These are phyloP conservation scores for Chironomus tentans DNA, from an alignment of 2,888 invertebrate genomes.

Conservation along the genomic window DNA sequence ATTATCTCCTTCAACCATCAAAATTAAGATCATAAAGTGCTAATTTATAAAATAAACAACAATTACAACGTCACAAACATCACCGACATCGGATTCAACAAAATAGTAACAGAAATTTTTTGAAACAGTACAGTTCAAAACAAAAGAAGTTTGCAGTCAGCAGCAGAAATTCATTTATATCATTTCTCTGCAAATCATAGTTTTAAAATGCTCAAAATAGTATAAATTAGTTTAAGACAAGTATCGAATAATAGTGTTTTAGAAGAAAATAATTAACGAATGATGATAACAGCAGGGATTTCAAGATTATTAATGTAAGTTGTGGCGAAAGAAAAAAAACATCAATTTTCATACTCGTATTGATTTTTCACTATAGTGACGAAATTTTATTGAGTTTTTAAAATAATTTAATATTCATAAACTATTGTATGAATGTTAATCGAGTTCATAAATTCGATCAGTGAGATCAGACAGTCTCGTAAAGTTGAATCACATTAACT, in stretches of 20 bases:
- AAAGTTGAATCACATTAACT: background rate
- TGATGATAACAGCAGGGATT: conserved; percentile 9
- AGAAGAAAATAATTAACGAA: background rate
- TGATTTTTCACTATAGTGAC: background rate
- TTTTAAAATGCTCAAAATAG: conserved; percentile 5
- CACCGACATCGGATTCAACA: background rate
- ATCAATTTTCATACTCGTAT: background rate
- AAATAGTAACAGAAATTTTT: background rate
- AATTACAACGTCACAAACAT: background rate
- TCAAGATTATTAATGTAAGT: conserved; percentile 13
- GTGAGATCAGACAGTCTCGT: too few species aligned
- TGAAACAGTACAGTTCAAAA: background rate
- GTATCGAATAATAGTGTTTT: background rate
- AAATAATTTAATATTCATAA: background rate
- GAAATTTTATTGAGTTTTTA: background rate
- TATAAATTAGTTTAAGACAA: background rate
- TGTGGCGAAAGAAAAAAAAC: background rate
- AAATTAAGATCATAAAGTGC: background rate
- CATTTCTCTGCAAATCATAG: too few species aligned
- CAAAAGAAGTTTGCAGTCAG: background rate
- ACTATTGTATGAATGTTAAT: background rate
- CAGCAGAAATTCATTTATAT: too few species aligned
- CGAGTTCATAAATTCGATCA: background rate
- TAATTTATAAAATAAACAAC: background rate
- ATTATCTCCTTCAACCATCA: background rate